These are phyloP conservation scores for Dromaius novaehollandiae DNA, from an alignment of 2,113 vertebrate species.

Conservation along the genomic window DNA sequence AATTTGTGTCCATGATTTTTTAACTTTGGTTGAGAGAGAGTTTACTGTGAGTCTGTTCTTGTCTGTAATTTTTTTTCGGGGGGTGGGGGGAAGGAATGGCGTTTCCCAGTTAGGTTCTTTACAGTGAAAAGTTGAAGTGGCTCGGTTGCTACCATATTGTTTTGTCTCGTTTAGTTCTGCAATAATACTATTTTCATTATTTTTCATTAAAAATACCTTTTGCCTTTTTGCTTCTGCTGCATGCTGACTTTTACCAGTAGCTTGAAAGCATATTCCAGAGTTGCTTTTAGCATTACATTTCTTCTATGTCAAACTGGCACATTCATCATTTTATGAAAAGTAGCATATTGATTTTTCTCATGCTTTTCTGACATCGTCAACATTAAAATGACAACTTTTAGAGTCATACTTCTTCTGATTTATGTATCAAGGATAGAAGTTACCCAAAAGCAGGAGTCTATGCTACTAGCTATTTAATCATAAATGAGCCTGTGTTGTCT, in stretches of 20 bases:
- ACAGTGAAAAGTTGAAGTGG: neutral
- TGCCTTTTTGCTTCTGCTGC: neutral
- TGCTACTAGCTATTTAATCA: neutral
- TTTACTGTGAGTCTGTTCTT: neutral
- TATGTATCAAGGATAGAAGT: neutral
- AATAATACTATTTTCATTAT: neutral
- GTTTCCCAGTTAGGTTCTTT: neutral
- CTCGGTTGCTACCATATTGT: neutral
- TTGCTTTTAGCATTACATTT: neutral
- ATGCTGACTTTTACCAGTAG: neutral
- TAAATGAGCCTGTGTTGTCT: neutral
- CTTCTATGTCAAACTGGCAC: neutral
- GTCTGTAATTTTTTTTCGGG: neutral
- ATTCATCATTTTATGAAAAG: neutral
- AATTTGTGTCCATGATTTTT: neutral
- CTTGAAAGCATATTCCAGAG: neutral
- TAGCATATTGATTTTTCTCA: neutral
- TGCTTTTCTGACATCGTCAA: neutral
- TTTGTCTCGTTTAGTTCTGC: neutral
- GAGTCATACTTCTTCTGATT: neutral
- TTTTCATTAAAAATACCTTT: neutral
- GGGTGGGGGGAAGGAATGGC: neutral
- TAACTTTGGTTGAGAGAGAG: neutral
- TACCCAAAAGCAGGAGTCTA: fast-evolving
- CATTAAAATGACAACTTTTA: neutral